Conservation (phyloP, 2,888 invertebrate species). For the Drosophila flavopinicola region DNA sequence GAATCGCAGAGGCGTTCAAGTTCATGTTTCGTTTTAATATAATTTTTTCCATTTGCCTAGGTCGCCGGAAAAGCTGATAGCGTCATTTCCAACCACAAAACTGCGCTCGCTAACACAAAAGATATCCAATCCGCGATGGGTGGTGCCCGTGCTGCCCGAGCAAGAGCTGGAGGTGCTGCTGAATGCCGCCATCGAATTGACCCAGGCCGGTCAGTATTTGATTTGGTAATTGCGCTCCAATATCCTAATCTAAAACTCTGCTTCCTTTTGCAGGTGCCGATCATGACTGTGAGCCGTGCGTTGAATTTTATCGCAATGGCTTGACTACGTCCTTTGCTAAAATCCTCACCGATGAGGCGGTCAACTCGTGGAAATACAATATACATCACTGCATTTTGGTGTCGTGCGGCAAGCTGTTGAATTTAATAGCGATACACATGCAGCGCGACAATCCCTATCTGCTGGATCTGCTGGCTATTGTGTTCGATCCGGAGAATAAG, state of each 20-base stretch:
- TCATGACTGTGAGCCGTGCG: constrained; percentile 94
- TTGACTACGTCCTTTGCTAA: constrained; percentile 97
- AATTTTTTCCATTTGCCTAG: constrained; percentile 55
- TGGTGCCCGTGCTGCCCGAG: constrained; percentile 97
- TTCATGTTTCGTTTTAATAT: neutral
- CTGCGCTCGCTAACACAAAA: constrained; percentile 96
- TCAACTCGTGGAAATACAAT: constrained; percentile 98
- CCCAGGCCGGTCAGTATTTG: constrained; percentile 89
- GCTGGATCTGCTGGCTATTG: constrained; percentile 95
- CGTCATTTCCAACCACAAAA: constrained; percentile 92
- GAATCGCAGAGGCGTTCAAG: constrained; percentile 1
- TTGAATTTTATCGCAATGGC: constrained; percentile 97
- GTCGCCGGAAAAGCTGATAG: constrained; percentile 83
- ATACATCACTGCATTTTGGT: constrained; percentile 97
- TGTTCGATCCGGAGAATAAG: constrained; percentile 97
- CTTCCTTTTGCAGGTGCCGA: constrained; percentile 89
- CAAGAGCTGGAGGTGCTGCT: constrained; percentile 97
- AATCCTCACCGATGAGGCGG: constrained; percentile 98
- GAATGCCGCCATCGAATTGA: constrained; percentile 94
- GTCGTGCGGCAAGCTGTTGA: constrained; percentile 96
- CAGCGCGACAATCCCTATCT: constrained; percentile 95
- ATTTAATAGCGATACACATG: constrained; percentile 96
- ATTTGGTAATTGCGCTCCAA: neutral
- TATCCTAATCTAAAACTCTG: neutral
- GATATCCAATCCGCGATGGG: constrained; percentile 98